Percentiles rank a stretch among this genome's conserved stretches.
Conservation (phyloP, 2,888 invertebrate species). For the Adela reaumurella region DNA sequence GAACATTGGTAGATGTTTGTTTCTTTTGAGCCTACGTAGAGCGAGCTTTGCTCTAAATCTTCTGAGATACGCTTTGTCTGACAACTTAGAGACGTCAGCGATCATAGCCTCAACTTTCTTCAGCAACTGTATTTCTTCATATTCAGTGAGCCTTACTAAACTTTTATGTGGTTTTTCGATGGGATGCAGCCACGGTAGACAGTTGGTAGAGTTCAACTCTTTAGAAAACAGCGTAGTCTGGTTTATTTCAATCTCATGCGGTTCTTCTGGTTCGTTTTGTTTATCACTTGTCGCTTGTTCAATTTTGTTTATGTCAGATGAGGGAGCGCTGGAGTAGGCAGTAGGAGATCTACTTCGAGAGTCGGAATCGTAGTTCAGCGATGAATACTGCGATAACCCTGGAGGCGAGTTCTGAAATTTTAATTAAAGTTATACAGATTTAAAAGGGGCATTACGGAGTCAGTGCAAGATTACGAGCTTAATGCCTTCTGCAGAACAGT, state of each 20-base stretch:
- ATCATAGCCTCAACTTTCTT: constrained; percentile 38
- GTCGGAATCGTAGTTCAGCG: constrained; percentile 29
- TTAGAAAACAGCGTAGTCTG: constrained; percentile 32
- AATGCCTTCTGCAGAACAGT: no score
- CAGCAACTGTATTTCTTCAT: constrained; percentile 42
- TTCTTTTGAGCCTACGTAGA: constrained; percentile 35
- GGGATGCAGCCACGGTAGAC: constrained; percentile 28
- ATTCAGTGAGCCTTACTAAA: constrained; percentile 31
- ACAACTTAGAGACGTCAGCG: constrained; percentile 26
- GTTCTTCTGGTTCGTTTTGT: constrained; percentile 18
- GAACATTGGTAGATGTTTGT: constrained; percentile 39
- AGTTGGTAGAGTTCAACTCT: constrained; percentile 26
- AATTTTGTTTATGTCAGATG: no score
- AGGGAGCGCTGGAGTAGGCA: no score
- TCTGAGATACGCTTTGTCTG: constrained; percentile 24
- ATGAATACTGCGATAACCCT: no score
- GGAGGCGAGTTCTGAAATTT: no score
- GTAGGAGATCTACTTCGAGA: constrained; percentile 26
- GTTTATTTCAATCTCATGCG: constrained; percentile 11
- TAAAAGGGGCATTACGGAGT: no score
- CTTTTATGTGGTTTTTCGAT: constrained; percentile 11
- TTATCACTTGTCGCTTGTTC: not conserved
- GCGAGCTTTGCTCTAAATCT: constrained; percentile 33
- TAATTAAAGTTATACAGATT: no score
- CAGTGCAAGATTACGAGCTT: no score